These are phyloP conservation scores for Tipula helvola DNA, from an alignment of 2,888 invertebrate genomes.

Conservation along the genomic window DNA sequence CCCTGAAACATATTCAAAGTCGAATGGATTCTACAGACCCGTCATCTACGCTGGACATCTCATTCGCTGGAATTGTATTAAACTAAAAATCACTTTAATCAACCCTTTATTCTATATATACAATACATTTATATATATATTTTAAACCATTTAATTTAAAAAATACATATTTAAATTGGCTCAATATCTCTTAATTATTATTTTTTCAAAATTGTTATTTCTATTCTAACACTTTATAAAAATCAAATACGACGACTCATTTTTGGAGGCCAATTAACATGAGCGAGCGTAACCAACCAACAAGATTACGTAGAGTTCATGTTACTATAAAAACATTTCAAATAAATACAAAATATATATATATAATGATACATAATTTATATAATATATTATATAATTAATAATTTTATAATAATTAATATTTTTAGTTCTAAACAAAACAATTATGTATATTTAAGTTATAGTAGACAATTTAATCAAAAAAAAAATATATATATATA, in stretches of 20 bases:
- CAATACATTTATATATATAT: neutral
- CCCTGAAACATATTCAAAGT: constrained; percentile 66
- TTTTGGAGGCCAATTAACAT: neutral
- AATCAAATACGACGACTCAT: neutral
- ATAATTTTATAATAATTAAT: neutral
- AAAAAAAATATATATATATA: neutral
- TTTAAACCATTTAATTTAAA: neutral
- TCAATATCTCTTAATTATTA: neutral
- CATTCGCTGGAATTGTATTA: constrained; percentile 35
- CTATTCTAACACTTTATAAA: neutral
- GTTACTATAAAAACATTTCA: neutral
- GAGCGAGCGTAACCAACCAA: neutral
- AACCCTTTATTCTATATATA: neutral
- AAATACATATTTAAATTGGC: neutral
- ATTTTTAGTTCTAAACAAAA: neutral
- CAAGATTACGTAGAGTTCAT: neutral
- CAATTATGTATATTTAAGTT: constrained; percentile 4
- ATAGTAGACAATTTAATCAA: neutral
- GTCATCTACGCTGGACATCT: constrained; percentile 27
- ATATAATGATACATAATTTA: neutral
- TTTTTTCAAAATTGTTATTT: neutral
- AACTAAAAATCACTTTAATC: constrained; percentile 20
- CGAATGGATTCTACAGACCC: constrained; percentile 37
- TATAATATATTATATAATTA: neutral
- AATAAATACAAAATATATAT: neutral